A percentile compares a stretch with the other conserved stretches of the same genome.
Evolutionary conservation across 2,113 vertebrate species (phyloP).

Genomic region (Bos javanicus): DNA sequence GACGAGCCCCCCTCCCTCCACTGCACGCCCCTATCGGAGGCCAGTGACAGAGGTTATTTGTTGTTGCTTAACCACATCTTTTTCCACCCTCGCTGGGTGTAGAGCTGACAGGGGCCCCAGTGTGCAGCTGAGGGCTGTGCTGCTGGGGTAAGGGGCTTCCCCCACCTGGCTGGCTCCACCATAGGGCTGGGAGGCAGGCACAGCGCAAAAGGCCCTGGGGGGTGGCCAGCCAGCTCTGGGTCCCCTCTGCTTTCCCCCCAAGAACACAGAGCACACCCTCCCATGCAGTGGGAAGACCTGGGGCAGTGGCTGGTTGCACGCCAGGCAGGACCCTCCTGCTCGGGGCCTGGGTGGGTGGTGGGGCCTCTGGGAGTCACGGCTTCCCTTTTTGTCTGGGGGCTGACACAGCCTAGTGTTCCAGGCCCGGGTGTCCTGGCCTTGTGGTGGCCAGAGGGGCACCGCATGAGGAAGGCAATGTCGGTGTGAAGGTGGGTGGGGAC

Average conservation of each 20-base stretch:
- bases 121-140: background rate
- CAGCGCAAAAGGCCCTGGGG: fast-evolving
- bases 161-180: background rate
- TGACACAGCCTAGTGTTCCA: background rate
- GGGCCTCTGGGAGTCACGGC: background rate
- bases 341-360: background rate
- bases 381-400: background rate
- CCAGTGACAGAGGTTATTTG: slow-evolving; percentile 73
- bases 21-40: background rate
- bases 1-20: background rate
- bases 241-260: background rate
- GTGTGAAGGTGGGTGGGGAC: background rate
- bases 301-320: no score
- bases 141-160: slow-evolving; percentile 37
- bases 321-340: background rate
- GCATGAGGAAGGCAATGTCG: background rate
- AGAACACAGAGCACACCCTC: background rate
- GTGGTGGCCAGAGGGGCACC: background rate
- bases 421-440: background rate
- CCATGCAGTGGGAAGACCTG: background rate
- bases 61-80: slow-evolving; percentile 80
- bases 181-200: fast-evolving
- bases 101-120: background rate
- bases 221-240: background rate
- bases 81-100: slow-evolving; percentile 74